phyloP scores from a whole-genome alignment of 2,113 vertebrate species.

The Thryonomys swinderianus region DNA sequence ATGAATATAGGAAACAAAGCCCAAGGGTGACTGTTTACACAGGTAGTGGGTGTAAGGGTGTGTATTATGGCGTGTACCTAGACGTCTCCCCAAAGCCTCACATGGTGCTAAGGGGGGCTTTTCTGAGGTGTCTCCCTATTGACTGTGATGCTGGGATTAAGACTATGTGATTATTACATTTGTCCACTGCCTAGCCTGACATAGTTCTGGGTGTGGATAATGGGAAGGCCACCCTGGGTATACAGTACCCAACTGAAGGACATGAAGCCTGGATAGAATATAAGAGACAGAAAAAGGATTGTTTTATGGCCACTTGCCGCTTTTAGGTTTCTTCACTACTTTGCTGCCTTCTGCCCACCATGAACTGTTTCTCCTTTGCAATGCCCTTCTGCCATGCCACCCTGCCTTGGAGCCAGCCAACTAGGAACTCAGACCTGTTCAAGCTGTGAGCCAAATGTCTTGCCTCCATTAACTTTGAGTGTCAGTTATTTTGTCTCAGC shows the following conservation, averaged over 20 bases:
- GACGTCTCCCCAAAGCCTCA: background rate
- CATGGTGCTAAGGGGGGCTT: background rate
- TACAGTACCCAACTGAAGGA: background rate
- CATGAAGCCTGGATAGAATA: background rate
- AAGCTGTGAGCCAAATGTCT: background rate
- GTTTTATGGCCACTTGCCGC: background rate
- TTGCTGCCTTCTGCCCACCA: background rate
- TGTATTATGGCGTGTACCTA: background rate
- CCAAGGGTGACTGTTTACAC: background rate
- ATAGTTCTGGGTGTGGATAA: background rate
- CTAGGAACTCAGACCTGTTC: background rate
- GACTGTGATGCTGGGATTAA: background rate
- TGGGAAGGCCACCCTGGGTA: background rate
- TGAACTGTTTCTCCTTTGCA: background rate
- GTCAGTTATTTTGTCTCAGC: background rate
- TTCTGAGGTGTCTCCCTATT: background rate
- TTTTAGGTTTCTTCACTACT: background rate
- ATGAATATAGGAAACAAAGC: background rate
- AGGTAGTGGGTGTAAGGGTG: no score
- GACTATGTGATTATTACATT: background rate
- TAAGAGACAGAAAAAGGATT: background rate
- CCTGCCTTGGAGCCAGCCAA: background rate
- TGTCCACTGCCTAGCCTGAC: background rate
- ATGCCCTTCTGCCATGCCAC: background rate
- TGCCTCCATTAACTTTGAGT: background rate